Base-by-base conservation (phyloP, 2,888 invertebrate species). In the Acanthosepion lycidas region DNA sequence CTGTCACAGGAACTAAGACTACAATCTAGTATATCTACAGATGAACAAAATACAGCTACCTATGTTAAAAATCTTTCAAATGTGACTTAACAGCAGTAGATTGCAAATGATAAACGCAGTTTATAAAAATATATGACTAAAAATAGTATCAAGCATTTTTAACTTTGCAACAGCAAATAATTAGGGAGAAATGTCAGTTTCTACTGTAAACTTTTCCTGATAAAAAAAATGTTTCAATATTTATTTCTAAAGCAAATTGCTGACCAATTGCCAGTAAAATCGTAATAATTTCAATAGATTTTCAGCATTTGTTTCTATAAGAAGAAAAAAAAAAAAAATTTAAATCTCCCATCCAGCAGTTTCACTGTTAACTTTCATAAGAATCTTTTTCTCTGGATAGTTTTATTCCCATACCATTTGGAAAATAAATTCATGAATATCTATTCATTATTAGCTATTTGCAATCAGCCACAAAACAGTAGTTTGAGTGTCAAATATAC, bases 151-250 rank as follows among this genome's bases (percentile, higher is more conserved):
- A 93, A 33, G 51, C 51, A 93, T 93, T 51, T 55, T 33, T 51
- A n/a, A 51, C 28, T 53, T 28, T 93, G 93, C 93, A 93, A 93
- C 93, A 51, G 51, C 33, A 93, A n/a, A 93, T 59, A 55, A 93
- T 33, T 93, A 93, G n/a, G 48, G 33, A 51, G n/a, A 93, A 33
- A 55, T 9, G 51, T 42, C 55, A 93, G 93, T 93, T 42, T 93
- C 51, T 33, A 49, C 51, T 93, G n/a, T 26, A 59, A 93, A 28
- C 51, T 28, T 49, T 51, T 55, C 20, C n/a, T 51, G 20, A 26
- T 93, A 51, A 33, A 28, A 33, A 2, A 78, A 26, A 26, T 28
- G 5, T 64, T 64, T 51, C 26, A 64, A 64, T 15, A 78, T 20
- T 78, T n/a, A 78, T n/a, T 33, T 78, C n/a, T n/a, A 78, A 78